These are phyloP conservation scores for Zootoca vivipara DNA, from an alignment of 2,113 vertebrate genomes.

Conservation along the genomic window DNA sequence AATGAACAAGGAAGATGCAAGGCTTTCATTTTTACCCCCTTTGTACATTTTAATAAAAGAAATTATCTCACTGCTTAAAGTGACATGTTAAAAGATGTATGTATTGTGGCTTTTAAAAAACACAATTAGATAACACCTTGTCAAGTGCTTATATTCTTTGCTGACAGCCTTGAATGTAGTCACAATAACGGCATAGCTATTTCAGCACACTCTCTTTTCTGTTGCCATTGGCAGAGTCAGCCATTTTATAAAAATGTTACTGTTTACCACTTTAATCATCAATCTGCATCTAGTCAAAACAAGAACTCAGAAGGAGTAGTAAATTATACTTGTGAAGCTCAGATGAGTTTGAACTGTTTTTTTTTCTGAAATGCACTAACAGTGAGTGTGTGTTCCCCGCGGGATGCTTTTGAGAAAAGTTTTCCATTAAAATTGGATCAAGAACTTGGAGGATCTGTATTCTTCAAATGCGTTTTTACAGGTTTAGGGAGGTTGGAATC, in stretches of 20 bases:
- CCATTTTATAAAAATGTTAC: slow-evolving; percentile 83
- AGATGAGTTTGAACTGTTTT: slow-evolving; percentile 85
- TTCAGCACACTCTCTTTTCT: slow-evolving; percentile 80
- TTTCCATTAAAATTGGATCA: slow-evolving; percentile 51
- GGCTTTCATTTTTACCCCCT: slow-evolving; percentile 77
- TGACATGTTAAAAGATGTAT: slow-evolving; percentile 87
- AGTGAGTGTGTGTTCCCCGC: slow-evolving; percentile 81
- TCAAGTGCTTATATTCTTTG: slow-evolving; percentile 83
- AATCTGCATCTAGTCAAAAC: slow-evolving; percentile 84
- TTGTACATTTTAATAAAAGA: slow-evolving; percentile 84
- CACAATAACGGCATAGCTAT: slow-evolving; percentile 77
- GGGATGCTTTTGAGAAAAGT: slow-evolving; percentile 73
- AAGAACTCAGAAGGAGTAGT: slow-evolving; percentile 84
- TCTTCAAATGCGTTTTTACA: neutral
- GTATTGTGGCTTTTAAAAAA: slow-evolving; percentile 87
- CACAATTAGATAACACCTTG: slow-evolving; percentile 94
- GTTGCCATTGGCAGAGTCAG: slow-evolving; percentile 84
- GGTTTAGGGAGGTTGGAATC: slow-evolving; percentile 16
- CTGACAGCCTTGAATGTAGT: slow-evolving; percentile 83
- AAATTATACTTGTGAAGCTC: slow-evolving; percentile 82
- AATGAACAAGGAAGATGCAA: slow-evolving; percentile 77
- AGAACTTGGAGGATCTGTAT: slow-evolving; percentile 34
- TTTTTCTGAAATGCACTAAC: slow-evolving; percentile 83
- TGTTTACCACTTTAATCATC: slow-evolving; percentile 84
- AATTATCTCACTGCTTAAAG: slow-evolving; percentile 75